These are phyloP conservation scores for Rhagologus leucostigma DNA, from an alignment of 2,113 vertebrate species.

Conservation along the genomic window DNA sequence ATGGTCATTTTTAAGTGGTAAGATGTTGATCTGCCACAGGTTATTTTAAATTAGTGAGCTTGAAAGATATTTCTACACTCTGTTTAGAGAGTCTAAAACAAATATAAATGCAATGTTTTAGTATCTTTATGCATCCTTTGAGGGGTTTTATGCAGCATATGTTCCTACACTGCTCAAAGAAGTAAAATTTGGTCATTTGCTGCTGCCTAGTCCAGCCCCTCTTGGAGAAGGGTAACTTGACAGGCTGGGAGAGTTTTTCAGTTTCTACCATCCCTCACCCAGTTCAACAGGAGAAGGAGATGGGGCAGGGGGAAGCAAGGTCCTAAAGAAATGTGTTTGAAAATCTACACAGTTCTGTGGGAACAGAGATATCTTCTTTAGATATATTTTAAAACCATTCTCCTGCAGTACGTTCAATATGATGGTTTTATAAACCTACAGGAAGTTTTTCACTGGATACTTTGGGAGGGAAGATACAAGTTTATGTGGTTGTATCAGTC, in stretches of 20 bases:
- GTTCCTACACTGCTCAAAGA: neutral
- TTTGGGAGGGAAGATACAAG: neutral
- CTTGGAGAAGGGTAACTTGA: neutral
- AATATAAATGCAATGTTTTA: neutral
- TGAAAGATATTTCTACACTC: neutral
- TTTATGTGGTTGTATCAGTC: neutral
- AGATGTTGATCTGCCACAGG: neutral
- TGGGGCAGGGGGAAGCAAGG: rapidly evolving
- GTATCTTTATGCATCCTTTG: neutral
- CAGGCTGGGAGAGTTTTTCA: neutral
- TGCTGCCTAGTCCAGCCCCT: neutral
- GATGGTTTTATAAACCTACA: neutral
- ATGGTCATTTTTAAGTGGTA: neutral
- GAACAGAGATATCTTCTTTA: neutral
- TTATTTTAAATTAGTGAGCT: neutral
- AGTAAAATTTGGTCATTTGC: neutral
- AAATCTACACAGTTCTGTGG: neutral
- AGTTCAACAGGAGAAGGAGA: neutral
- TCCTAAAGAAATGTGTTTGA: neutral
- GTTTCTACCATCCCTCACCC: neutral
- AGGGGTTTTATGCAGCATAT: neutral
- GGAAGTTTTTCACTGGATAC: neutral
- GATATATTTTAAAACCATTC: neutral
- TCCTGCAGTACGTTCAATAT: neutral
- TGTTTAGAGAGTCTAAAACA: neutral